Conservation (phyloP, 92 coral and sea anemone species). For the Palythoa grandiflora region DNA sequence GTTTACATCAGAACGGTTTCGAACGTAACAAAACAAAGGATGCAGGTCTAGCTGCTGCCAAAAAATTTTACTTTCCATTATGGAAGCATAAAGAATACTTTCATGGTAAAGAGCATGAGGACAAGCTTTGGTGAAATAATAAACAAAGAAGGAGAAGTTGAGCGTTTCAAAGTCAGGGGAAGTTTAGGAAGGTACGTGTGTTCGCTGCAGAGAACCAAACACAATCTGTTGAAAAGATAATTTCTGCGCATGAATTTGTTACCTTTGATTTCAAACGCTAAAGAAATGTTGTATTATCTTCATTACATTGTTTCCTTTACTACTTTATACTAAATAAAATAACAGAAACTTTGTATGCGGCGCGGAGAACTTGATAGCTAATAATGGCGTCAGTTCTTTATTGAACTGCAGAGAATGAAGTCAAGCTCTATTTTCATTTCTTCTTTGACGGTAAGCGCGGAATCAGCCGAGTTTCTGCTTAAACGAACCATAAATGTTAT, state of each 20-base stretch:
- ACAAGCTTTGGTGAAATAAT: constrained; percentile 23
- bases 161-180: constrained; percentile 38
- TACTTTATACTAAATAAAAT: not conserved
- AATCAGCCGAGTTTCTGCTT: constrained; percentile 26
- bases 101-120: constrained; percentile 57
- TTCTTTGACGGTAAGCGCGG: not conserved
- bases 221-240: not conserved
- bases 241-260: constrained; percentile 4
- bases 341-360: not conserved
- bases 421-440: constrained; percentile 26
- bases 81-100: constrained; percentile 26
- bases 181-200: constrained; percentile 60
- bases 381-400: constrained; percentile 48
- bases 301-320: not conserved
- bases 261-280: not conserved
- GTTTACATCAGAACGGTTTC: constrained; percentile 80
- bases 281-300: not conserved
- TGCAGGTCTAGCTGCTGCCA: constrained; percentile 60
- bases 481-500: not conserved
- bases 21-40: constrained; percentile 64
- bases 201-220: not conserved
- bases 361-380: constrained; percentile 33
- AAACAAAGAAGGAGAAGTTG: constrained; percentile 60
- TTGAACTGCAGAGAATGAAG: constrained; percentile 6
- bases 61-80: constrained; percentile 23